Evolutionary conservation across 1,140 invertebrate species (phyloP).

Genomic region (Mizuhopecten yessoensis): DNA sequence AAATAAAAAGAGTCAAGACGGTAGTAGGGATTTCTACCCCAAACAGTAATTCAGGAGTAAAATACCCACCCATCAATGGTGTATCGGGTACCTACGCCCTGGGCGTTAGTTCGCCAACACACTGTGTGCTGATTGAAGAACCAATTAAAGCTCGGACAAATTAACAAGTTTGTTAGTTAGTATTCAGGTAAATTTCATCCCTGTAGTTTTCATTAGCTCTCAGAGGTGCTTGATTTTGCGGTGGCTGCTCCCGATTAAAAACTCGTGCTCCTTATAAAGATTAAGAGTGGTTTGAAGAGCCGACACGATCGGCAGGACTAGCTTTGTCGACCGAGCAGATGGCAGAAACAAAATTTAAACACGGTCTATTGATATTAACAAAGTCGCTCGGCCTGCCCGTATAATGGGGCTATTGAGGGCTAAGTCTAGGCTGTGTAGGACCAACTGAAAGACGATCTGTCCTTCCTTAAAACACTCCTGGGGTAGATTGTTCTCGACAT

Average conservation of each 20-base stretch:
- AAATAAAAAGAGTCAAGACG: neutral
- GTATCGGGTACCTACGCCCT: neutral
- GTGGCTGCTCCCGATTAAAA: slow-evolving; percentile 55
- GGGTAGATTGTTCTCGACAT: slow-evolving; percentile 60
- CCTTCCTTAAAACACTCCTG: slow-evolving; percentile 50
- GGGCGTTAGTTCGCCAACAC: neutral
- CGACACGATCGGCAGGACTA: slow-evolving; percentile 52
- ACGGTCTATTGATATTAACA: slow-evolving; percentile 64
- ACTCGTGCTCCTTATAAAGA: slow-evolving; percentile 50
- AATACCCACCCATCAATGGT: neutral
- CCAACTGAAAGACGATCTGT: slow-evolving; percentile 62
- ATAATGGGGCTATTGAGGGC: slow-evolving; percentile 55
- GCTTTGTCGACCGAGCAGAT: slow-evolving; percentile 61
- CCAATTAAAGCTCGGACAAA: slow-evolving; percentile 60
- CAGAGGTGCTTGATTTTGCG: slow-evolving; percentile 62
- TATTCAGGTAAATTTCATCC: slow-evolving; percentile 51
- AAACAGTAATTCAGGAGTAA: neutral
- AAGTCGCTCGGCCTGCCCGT: slow-evolving; percentile 52
- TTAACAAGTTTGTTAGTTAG: slow-evolving; percentile 45
- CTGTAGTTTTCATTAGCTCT: slow-evolving; percentile 59
- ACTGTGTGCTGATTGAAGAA: neutral
- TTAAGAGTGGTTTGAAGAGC: slow-evolving; percentile 61
- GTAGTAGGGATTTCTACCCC: neutral
- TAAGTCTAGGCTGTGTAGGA: slow-evolving; percentile 53
- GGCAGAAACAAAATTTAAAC: slow-evolving; percentile 60